Evolutionary conservation across 2,888 invertebrate genomes (phyloP).

Genomic region (Malachius bipustulatus): DNA sequence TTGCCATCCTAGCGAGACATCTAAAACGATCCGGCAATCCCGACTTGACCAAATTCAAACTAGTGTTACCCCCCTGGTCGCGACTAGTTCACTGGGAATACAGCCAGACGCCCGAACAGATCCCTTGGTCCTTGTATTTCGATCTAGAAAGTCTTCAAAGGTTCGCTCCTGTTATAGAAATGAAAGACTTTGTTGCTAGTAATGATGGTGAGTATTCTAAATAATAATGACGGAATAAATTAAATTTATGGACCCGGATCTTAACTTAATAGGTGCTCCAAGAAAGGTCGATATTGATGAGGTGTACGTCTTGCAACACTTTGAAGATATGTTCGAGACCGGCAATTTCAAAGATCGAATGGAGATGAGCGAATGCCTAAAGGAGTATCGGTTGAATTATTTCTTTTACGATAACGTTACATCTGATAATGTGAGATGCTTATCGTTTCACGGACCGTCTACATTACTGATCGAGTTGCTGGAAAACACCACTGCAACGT

Average conservation of each 20-base stretch:
- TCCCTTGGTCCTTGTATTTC: conserved; percentile 80
- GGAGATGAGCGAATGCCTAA: conserved; percentile 46
- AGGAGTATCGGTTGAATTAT: conserved; percentile 43
- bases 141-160: conserved; percentile 63
- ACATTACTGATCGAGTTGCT: conserved; percentile 52
- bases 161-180: conserved; percentile 79
- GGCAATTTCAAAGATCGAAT: conserved; percentile 76
- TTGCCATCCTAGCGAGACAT: conserved; percentile 70
- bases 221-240: too few species aligned
- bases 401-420: conserved; percentile 64
- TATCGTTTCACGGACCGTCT: conserved; percentile 72
- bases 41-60: conserved; percentile 41
- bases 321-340: conserved; percentile 69
- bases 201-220: not conserved
- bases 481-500: conserved; percentile 38
- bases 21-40: conserved; percentile 42
- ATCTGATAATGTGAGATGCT: conserved; percentile 54
- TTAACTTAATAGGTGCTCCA: conserved; percentile 30
- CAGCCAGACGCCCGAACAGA: conserved; percentile 43
- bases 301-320: conserved; percentile 74
- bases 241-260: too few species aligned
- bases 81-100: conserved; percentile 79
- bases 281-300: conserved; percentile 51
- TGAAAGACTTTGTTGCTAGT: conserved; percentile 59
- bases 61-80: conserved; percentile 90